Evolutionary conservation across 2,113 vertebrate species (phyloP).

Genomic region (Struthio camelus): DNA sequence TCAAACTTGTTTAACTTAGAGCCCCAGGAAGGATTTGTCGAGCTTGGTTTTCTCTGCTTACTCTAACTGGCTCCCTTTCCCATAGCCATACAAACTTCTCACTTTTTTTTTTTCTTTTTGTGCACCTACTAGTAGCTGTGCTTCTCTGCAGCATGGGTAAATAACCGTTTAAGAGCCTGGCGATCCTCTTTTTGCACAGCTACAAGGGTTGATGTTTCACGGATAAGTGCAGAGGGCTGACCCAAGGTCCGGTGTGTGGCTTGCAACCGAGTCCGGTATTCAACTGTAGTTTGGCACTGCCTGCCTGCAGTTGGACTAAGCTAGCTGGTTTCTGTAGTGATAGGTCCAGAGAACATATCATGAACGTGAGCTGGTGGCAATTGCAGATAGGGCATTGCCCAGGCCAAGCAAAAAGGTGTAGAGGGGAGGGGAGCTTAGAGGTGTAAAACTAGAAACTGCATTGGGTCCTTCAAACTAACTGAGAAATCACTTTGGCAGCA

Average conservation of each 20-base stretch:
- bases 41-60: neutral
- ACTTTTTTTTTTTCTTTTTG: fast-evolving
- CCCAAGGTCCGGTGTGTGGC: neutral
- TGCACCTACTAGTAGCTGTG: neutral
- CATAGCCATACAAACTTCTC: neutral
- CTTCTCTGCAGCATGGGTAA: neutral
- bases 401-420: neutral
- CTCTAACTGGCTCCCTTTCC: neutral
- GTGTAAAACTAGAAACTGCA: neutral
- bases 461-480: neutral
- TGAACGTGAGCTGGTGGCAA: neutral
- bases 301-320: neutral
- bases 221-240: neutral
- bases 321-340: neutral
- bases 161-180: neutral
- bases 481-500: neutral
- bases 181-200: fast-evolving
- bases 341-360: neutral
- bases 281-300: neutral
- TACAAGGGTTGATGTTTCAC: neutral
- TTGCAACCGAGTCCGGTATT: neutral
- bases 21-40: no score
- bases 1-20: neutral
- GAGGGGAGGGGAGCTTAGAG: neutral
- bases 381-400: neutral